These are phyloP conservation scores for Sphaerophoria rueppellii DNA, from an alignment of 2,888 invertebrate species.

Conservation along the genomic window DNA sequence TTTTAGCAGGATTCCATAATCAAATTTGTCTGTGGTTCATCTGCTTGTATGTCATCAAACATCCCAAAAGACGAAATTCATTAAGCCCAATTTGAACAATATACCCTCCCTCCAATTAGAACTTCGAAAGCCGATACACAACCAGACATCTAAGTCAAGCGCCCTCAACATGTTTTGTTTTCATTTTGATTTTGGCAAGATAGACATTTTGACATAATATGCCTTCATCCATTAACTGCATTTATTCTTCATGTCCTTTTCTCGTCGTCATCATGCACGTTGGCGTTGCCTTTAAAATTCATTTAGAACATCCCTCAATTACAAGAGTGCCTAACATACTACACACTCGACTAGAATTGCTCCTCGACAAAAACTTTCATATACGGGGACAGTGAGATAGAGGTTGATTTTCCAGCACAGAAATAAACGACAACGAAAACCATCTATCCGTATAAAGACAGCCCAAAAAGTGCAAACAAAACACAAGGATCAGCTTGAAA, in stretches of 20 bases:
- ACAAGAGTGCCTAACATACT: slow-evolving; percentile 55
- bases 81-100: too few relatives aligned
- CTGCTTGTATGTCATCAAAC: too few relatives aligned
- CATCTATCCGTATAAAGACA: slow-evolving; percentile 3
- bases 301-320: slow-evolving; percentile 69
- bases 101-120: background rate
- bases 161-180: background rate
- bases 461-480: slow-evolving; percentile 68
- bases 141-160: background rate
- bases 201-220: slow-evolving; percentile 28
- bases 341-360: slow-evolving; percentile 45
- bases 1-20: too few relatives aligned
- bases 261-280: background rate
- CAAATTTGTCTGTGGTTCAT: too few relatives aligned
- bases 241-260: slow-evolving; percentile 58
- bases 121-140: background rate
- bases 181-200: slow-evolving; percentile 1
- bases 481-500: slow-evolving; percentile 60
- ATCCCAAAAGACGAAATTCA: too few relatives aligned
- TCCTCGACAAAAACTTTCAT: slow-evolving; percentile 21
- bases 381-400: background rate
- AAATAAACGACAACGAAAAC: slow-evolving; percentile 49
- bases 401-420: slow-evolving; percentile 32
- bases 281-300: slow-evolving; percentile 61
- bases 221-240: slow-evolving; percentile 61